Conservation (phyloP, 2,888 invertebrate genomes). For the Lithophane ornitopus region DNA sequence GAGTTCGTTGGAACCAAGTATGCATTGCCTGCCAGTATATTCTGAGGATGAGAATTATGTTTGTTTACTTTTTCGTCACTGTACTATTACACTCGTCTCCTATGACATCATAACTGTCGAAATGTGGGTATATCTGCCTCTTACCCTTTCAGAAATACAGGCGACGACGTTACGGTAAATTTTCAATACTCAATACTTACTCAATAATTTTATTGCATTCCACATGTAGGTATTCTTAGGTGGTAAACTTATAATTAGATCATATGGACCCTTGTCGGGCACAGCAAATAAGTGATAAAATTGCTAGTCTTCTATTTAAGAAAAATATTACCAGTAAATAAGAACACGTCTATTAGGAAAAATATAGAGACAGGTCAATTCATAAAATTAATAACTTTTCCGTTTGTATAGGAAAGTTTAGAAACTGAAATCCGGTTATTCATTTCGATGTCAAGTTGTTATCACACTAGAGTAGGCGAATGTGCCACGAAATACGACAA, state of each 20-base stretch:
- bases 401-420: not conserved
- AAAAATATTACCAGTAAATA: constrained; percentile 9
- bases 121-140: not conserved
- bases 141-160: not conserved
- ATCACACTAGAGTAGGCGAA: not conserved
- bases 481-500: not conserved
- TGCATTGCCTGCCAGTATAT: constrained; percentile 12
- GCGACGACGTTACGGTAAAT: not conserved
- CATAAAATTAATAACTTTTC: constrained; percentile 4
- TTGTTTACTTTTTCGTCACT: constrained; percentile 25
- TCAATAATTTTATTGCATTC: too few relatives aligned
- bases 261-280: too few relatives aligned
- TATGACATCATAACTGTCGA: not conserved
- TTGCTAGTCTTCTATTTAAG: not conserved
- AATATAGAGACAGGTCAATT: constrained; percentile 9
- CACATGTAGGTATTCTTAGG: too few relatives aligned
- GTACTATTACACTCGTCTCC: not conserved
- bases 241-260: too few relatives aligned
- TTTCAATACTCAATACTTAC: too few relatives aligned
- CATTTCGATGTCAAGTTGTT: constrained; percentile 13
- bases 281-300: not conserved
- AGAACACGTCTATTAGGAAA: not conserved
- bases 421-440: not conserved
- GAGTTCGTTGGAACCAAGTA: constrained; percentile 33
- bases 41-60: constrained; percentile 4